phyloP scores from a whole-genome alignment of 64 coral and sea anemone genomes.

The Stylophora pistillata region DNA sequence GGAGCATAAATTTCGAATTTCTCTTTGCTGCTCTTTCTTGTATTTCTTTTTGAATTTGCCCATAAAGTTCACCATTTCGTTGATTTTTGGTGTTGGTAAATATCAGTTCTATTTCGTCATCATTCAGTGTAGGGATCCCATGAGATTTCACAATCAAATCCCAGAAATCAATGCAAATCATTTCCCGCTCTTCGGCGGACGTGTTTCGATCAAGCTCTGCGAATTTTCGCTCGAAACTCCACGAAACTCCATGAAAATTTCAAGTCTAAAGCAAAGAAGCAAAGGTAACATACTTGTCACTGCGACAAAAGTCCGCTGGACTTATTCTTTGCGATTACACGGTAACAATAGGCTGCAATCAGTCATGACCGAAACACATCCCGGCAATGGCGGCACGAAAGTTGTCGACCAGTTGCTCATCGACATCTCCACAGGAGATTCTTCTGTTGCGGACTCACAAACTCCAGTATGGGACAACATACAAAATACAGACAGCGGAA shows the following conservation, averaged over 20 bases:
- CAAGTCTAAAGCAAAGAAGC: background rate
- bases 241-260: slow-evolving; percentile 5
- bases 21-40: slow-evolving; percentile 17
- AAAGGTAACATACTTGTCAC: slow-evolving; percentile 13
- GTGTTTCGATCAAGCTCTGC: slow-evolving; percentile 28
- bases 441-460: too few relatives aligned
- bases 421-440: too few relatives aligned
- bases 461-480: too few relatives aligned
- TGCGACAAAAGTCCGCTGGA: too few relatives aligned
- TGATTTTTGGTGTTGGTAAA: slow-evolving; percentile 24
- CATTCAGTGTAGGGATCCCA: too few relatives aligned
- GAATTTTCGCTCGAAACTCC: too few relatives aligned
- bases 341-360: too few relatives aligned
- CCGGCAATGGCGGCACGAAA: too few relatives aligned
- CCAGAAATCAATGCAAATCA: slow-evolving; percentile 37
- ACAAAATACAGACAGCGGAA: too few relatives aligned
- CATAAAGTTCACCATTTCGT: background rate
- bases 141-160: slow-evolving; percentile 18
- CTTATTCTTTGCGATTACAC: too few relatives aligned
- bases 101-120: slow-evolving; percentile 48
- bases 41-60: background rate
- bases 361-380: too few relatives aligned
- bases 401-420: too few relatives aligned
- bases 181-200: slow-evolving; percentile 22
- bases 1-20: slow-evolving; percentile 4